Evolutionary conservation across 2,888 invertebrate genomes (phyloP), one percentile per base, ranked within the genome.

Genomic region (Nezara viridula): DNA sequence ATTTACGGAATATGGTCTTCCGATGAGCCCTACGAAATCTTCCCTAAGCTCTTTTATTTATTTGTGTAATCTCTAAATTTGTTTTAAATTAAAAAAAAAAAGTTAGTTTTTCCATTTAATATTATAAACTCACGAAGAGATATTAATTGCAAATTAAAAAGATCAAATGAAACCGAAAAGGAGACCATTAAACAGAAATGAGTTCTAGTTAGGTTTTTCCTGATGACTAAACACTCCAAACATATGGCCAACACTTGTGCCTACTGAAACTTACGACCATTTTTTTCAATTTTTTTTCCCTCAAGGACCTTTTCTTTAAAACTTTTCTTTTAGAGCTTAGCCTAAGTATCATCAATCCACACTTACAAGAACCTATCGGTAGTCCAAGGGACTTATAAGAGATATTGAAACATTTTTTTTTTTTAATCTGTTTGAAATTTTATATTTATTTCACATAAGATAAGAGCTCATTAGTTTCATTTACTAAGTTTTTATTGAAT

Each of bases 231-330:
- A 81, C n/a, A 81, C 44, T n/a, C 73, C 14, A 9, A 81, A 81
- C 81, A 44, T 81, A 81, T 81, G 81, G 81, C 24, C 81, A 40
- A 44, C 81, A 81, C 81, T n/a, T 81, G 81, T 44, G n/a, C 81
- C n/a, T n/a, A 44, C 81, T 5, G n/a, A 81, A 44, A 81, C 44
- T 81, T 81, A 81, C 44, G 81, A 47, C 44, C 44, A 21, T 4
- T 7, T 77, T 77, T 77, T 44, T 77, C 40, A 6, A 16, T 16
- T n/a, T n/a, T 44, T 44, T 81, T 47, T 3, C 14, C 24, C 6
- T 44, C n/a, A 27, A 27, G 16, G 12, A 16, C 2, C 40, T 77
- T 44, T 19, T 5, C 10, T 7, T 44, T 44, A 44, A 24, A 10
- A 81, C 27, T 60, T 73, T 0, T 73, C 37, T 37, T 73, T 32